phyloP scores from a whole-genome alignment of 2,797 vertebrate genomes.

The Apodemus agrarius region DNA sequence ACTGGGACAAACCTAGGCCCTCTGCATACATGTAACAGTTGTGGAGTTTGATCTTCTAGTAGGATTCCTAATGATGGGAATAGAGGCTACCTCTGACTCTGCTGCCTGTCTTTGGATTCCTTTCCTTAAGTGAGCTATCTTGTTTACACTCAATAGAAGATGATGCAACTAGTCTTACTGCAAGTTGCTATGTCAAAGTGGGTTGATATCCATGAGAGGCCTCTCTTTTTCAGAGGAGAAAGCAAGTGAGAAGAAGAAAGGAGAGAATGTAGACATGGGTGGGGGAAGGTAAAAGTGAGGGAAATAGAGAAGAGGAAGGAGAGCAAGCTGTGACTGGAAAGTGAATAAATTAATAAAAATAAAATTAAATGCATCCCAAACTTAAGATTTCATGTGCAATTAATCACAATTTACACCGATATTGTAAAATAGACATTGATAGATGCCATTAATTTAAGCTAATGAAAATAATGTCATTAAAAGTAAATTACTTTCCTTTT shows the following conservation, averaged over 20 bases:
- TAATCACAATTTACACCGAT: conserved; percentile 22
- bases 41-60: neutral
- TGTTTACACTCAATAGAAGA: neutral
- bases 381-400: conserved; percentile 4
- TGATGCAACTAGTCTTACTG: neutral
- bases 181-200: neutral
- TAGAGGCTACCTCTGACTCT: neutral
- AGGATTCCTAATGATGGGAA: neutral
- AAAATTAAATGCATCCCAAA: conserved; percentile 5
- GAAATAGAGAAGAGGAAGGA: neutral
- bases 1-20: neutral
- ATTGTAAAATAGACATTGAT: neutral
- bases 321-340: neutral
- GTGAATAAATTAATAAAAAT: neutral
- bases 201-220: neutral
- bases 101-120: neutral
- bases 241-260: neutral
- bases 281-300: neutral
- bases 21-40: neutral
- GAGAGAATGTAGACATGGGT: neutral
- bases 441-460: neutral
- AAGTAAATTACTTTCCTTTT: neutral
- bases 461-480: conserved; percentile 18
- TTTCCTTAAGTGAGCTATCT: neutral
- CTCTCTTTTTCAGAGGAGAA: neutral